phyloP scores from a whole-genome alignment of 1,140 invertebrate genomes.

The Rhynchophorus ferrugineus region DNA sequence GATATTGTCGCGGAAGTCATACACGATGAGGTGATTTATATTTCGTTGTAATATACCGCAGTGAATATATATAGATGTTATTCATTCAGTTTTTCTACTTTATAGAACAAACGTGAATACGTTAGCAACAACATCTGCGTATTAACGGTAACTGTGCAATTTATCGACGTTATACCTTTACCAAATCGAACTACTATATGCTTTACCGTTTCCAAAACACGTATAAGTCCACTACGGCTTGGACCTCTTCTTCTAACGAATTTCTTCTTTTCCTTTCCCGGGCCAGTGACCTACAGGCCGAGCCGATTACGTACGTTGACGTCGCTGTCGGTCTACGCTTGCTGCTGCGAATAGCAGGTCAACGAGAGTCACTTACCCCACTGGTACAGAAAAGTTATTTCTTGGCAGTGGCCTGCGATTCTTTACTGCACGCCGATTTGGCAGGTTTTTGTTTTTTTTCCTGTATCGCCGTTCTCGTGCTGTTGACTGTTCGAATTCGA shows the following conservation, averaged over 20 bases:
- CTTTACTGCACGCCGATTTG: not conserved
- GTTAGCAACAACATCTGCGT: no score
- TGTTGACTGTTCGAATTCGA: no score
- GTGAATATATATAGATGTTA: no score
- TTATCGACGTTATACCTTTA: no score
- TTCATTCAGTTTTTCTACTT: no score
- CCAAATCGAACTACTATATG: not conserved
- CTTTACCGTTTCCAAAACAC: not conserved
- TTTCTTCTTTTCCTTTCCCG: slow-evolving; percentile 5
- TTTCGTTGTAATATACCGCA: no score
- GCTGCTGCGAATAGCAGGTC: slow-evolving; percentile 18
- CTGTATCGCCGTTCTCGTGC: no score
- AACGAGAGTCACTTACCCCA: slow-evolving; percentile 22
- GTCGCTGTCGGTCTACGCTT: not conserved
- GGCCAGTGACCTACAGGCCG: slow-evolving; percentile 20
- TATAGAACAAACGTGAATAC: no score
- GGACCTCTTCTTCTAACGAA: not conserved
- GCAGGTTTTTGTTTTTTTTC: not conserved
- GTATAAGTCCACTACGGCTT: not conserved
- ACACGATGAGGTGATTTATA: no score
- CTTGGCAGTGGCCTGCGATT: not conserved
- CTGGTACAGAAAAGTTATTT: slow-evolving; percentile 21
- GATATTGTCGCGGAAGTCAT: no score
- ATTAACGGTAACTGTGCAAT: no score
- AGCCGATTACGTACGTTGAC: slow-evolving; percentile 18